Base-by-base conservation (phyloP, 2,888 invertebrate genomes). In the Teleogryllus oceanicus region DNA sequence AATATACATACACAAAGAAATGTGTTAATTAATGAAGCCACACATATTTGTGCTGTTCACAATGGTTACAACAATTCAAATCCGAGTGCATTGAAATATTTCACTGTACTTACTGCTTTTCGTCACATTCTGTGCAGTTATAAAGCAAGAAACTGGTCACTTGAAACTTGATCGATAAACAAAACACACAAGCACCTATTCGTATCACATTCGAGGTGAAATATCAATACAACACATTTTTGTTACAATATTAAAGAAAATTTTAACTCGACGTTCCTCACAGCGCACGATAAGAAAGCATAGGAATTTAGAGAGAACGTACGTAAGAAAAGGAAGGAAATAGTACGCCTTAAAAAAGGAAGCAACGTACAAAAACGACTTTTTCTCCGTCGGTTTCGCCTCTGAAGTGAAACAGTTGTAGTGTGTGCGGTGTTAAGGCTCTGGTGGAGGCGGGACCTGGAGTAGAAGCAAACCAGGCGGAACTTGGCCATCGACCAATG, bases 391-490 rank as follows among this genome's bases (percentile, higher is more conserved):
- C 62, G 62, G 62, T 62, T 62, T 62, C 62, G 62, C 62, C 62
- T 62, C 62, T 62, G 62, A 62, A 62, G 62, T 62, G 62, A 62
- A 62, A 62, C 62, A 62, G 62, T 62, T 62, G 62, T 62, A 62
- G 62, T 62, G 78, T 51, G 50, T 24, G 74, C 74, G 74, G 49
- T 11, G 51, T n/a, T 21, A 24, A 18, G 50, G 76, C 49, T 49
- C 50, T 49, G 75, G 50, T n/a, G 79, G 50, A 50, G 76, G 76
- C 74, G 49, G 79, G 49, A 78, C 49, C 24, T 20, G 78, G 51
- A 49, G 49, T 49, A 75, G 78, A 80, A 81, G 81, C 80, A 82
- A 82, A 78, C 81, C 82, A 81, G 82, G 82, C 82, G 82, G 81
- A 82, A 82, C 82, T 77, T 75, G 79, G 77, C 50, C 79, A 37